Evolutionary conservation across 2,888 invertebrate species (phyloP), one percentile per base, ranked within the genome.

Genomic region (Torymus auratus): DNA sequence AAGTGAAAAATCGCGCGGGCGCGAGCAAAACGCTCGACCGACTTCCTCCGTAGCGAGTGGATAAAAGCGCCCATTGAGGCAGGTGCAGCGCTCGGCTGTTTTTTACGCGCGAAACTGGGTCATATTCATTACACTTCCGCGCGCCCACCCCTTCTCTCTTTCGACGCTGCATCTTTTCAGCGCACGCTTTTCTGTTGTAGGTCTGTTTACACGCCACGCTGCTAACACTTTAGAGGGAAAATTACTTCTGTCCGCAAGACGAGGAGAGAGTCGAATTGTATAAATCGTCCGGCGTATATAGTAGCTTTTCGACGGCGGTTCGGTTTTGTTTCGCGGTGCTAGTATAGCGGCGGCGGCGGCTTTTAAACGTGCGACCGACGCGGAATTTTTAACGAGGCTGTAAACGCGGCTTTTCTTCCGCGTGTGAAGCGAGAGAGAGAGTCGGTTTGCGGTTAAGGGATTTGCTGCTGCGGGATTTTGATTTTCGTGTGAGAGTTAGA

Each of bases 81-180:
- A 75, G 60, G 80, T 73, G 78, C 11, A 62, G 15, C 62, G 13
- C n/a, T n/a, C 58, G 55, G 7, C 28, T 69, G 64, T 73, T 75
- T 71, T 53, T 41, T 85, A 80, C 83, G 84, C 85, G 82, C 85
- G 86, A 86, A 89, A 88, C 86, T 88, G 56, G 88, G 88, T 88
- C 89, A 87, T 86, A 86, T 88, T 88, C 87, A 88, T 89, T 88
- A 87, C 83, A 85, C 83, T 84, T 83, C 82, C 55, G 50, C 62
- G 61, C 13, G 13, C 3, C 53, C 11, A 15, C 15, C 69, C 15
- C 53, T 14, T 28, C 13, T 56, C 81, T 64, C 73, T 55, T 62
- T 68, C 53, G 67, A 71, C 71, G 2, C 67, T 28, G 23, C 64
- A 58, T 14, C 65, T 67, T 41, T 74, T 74, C 58, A 65, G 20